Evolutionary conservation across 2,888 invertebrate genomes (phyloP), one percentile per base, ranked within the genome.

Genomic region (Itoplectis maculator): DNA sequence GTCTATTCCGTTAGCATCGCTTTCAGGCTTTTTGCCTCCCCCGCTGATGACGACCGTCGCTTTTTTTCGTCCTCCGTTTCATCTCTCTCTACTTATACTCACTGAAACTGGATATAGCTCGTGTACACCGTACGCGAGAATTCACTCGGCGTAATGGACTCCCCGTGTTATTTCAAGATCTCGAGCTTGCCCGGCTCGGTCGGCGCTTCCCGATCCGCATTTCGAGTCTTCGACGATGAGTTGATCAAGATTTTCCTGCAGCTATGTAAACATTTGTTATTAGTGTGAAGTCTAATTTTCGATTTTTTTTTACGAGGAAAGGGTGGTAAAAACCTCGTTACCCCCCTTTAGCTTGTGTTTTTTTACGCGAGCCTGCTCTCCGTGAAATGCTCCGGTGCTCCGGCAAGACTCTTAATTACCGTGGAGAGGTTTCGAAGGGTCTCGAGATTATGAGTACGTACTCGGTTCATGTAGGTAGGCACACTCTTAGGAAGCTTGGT

Each of bases 121-220:
- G 82, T 76, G 68, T 47, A 70, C 76, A 76, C 79, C 72, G 66
- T 69, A 3, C 13, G 13, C 23, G 82, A 76, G 79, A 72, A 82
- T 83, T 79, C 76, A 80, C 82, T 76, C 82, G 72, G 63, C 76
- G 82, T 83, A 83, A 83, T 83, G 79, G 82, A 83, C 76, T 83
- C 79, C 47, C 74, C 61, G 76, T 82, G 82, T 83, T 83, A 73
- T 80, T 79, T 79, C 76, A 83, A 82, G 79, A 82, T 73, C 63
- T 51, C 6, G 49, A 72, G 74, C 18, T 72, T 29, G 54, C 23
- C 37, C 59, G 42, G 18, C 42, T 59, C 11, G 15, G 61, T 40
- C 61, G 40, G 37, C 49, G 51, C 75, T 73, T 72, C 42, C 15
- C 61, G 18, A 35, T 42, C 23, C 45, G 11, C 47, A 49, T 79